Evolutionary conservation across 2,888 invertebrate species (phyloP).

Genomic region (Blastobasis lacticolella): DNA sequence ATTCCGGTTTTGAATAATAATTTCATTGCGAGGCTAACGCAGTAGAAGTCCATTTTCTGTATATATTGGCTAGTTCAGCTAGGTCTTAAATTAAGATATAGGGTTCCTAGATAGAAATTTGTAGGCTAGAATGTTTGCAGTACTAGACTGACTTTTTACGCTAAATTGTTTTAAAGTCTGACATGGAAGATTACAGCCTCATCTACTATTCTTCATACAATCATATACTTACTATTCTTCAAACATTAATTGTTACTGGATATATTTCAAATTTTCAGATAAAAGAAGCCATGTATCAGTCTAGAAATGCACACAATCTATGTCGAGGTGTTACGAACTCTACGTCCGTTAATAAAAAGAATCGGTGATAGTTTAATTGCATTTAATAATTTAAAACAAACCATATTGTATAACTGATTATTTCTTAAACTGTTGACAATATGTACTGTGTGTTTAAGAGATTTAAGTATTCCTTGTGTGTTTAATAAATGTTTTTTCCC

Average conservation of each 20-base stretch:
- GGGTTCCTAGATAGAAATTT: constrained; percentile 1
- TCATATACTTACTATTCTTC: not conserved
- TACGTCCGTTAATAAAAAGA: constrained; percentile 26
- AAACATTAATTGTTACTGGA: not conserved
- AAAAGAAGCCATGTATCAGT: too few species aligned
- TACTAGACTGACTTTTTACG: too few species aligned
- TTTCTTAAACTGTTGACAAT: constrained; percentile 4
- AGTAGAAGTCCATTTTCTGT: not conserved
- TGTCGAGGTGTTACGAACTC: constrained; percentile 11
- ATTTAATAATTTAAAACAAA: constrained; percentile 34
- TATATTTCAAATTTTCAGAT: not conserved
- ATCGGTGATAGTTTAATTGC: constrained; percentile 36
- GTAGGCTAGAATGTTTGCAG: not conserved
- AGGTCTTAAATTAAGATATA: constrained; percentile 4
- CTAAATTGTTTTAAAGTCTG: too few species aligned
- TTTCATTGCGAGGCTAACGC: constrained; percentile 1
- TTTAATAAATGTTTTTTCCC: constrained; percentile 24
- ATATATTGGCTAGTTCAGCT: constrained; percentile 5
- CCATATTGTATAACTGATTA: not conserved
- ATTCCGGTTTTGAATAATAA: too few species aligned
- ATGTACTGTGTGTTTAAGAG: constrained; percentile 16
- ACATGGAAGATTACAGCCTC: too few species aligned
- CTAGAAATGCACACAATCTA: too few species aligned
- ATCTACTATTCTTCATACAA: too few species aligned
- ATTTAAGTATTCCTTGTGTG: constrained; percentile 29